Evolutionary conservation across 2,113 vertebrate genomes (phyloP), one percentile per base, ranked within the genome.

Genomic region (Psittacus erithacus): DNA sequence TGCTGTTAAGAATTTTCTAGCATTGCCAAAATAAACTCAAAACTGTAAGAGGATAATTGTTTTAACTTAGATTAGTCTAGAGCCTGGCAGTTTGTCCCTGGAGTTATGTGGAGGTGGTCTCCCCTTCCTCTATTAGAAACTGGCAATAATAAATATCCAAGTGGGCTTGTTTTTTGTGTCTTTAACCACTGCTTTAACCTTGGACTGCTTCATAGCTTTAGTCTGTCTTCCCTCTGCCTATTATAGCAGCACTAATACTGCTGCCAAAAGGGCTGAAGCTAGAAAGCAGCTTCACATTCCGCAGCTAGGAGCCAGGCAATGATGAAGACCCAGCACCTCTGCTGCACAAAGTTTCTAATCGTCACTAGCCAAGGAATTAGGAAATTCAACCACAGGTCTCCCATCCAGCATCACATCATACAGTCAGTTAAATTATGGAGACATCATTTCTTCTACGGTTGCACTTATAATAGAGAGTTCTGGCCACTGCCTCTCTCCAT

Each of bases 1-100:
- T 23, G 49, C 89, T 69, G 33, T 38, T 43, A 92, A 80, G 82
- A 86, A 57, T 77, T 71, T 43, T 10, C 41, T 57, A 47, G 15
- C 38, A 18, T 31, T 70, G 95, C 96, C 96, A 97, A 96, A 94
- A 92, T 33, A 92, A 97, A 90, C 82, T 70, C 47, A 49, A 80
- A 68, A 70, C 64, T 88, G 29, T 85, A 94, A 96, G 80, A 94
- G 89, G 39, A 68, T 92, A 94, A 96, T 95, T 92, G 81, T 84
- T 89, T 88, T 83, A 73, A 96, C 93, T 88, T 95, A 90, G 35
- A 64, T 88, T 88, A 84, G 71, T 31, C 79, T 59, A 35, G 47
- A 86, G 47, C 33, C 94, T 90, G 92, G 88, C 92, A 74, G 78
- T 12, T 50, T 55, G 27, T 73, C 52, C 50, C 67, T 65, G 38